These are phyloP conservation scores for Pseudochirops cupreus DNA, from an alignment of 2,797 vertebrate species.

Conservation along the genomic window DNA sequence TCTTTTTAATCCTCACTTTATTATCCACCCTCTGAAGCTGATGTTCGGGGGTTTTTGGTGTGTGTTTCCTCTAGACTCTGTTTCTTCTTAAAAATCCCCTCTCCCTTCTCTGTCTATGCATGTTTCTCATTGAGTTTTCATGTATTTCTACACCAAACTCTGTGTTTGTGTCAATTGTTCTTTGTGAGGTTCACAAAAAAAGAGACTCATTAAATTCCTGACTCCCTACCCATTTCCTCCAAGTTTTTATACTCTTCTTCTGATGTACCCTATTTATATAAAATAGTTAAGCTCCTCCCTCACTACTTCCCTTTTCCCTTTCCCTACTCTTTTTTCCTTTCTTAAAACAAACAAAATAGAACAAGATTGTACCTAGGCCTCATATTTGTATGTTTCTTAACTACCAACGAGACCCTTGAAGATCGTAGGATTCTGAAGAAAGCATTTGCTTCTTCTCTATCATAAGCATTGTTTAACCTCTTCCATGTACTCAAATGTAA, in stretches of 20 bases:
- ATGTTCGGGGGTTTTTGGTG: neutral
- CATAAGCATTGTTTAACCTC: neutral
- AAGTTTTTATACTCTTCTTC: neutral
- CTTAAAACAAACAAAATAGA: neutral
- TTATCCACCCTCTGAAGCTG: neutral
- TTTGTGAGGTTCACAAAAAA: neutral
- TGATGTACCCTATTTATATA: neutral
- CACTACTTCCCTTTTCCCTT: neutral
- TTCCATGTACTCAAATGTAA: neutral
- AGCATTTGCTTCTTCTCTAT: neutral
- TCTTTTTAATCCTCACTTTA: neutral
- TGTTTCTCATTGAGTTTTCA: neutral
- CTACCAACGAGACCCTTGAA: neutral
- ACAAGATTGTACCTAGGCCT: neutral
- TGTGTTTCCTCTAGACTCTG: neutral
- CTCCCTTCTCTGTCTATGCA: neutral
- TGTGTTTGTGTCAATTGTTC: neutral
- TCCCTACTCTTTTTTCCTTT: neutral
- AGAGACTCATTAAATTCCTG: neutral
- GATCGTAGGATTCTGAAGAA: neutral
- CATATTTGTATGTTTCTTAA: neutral
- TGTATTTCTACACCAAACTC: neutral
- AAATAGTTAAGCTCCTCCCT: neutral
- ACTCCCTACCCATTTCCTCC: neutral
- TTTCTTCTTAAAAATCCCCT: neutral